Percentiles rank a stretch among this genome's conserved stretches.
Conservation (phyloP, 2,888 invertebrate species). For the Thelaira solivaga region DNA sequence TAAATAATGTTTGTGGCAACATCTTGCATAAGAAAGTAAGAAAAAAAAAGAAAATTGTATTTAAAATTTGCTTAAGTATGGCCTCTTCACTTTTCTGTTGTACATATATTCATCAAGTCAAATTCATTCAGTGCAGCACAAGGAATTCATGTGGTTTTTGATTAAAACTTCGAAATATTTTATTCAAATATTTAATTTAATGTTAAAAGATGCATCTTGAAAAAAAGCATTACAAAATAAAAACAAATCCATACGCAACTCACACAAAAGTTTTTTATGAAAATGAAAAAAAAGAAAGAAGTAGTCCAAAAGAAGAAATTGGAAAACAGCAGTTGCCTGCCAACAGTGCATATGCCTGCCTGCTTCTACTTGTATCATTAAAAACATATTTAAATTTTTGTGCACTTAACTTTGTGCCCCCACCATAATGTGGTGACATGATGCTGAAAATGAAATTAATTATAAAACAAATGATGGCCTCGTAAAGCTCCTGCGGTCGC, state of each 20-base stretch:
- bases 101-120: neutral
- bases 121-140: constrained; percentile 5
- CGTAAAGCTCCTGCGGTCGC: constrained; percentile 55
- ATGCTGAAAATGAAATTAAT: constrained; percentile 61
- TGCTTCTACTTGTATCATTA: constrained; percentile 23
- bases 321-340: constrained; percentile 10
- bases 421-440: constrained; percentile 55
- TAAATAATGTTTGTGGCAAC: too few relatives aligned
- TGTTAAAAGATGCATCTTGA: constrained; percentile 25
- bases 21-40: too few relatives aligned
- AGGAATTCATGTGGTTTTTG: constrained; percentile 31
- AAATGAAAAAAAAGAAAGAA: constrained; percentile 7
- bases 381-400: constrained; percentile 51
- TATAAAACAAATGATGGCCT: constrained; percentile 58
- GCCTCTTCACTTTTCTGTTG: too few relatives aligned
- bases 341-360: neutral
- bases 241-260: constrained; percentile 4
- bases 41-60: too few relatives aligned
- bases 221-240: neutral
- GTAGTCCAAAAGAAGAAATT: neutral
- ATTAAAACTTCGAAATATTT: constrained; percentile 28
- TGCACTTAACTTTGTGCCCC: constrained; percentile 47
- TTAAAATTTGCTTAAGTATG: too few relatives aligned
- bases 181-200: constrained; percentile 50
- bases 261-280: neutral